Conservation (phyloP, 2,797 vertebrate species). For the Amazona ochrocephala region DNA sequence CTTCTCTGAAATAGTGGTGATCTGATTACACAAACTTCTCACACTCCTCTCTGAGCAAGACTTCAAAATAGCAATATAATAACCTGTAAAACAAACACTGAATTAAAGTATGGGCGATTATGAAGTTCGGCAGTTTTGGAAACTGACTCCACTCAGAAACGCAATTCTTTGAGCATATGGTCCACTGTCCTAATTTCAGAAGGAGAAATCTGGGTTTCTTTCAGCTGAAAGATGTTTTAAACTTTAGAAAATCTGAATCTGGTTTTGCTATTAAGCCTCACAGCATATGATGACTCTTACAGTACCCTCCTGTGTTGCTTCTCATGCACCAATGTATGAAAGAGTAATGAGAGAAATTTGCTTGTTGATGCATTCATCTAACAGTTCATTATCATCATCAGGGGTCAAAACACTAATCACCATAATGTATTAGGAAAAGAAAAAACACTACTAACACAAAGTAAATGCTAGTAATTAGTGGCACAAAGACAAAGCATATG, state of each 20-base stretch:
- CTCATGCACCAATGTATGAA: neutral
- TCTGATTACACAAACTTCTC: neutral
- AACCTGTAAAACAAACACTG: neutral
- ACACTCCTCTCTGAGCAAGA: neutral
- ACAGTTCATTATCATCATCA: constrained; percentile 38
- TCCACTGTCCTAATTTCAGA: neutral
- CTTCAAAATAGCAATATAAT: neutral
- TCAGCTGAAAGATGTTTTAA: neutral
- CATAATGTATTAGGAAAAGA: neutral
- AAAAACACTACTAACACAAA: neutral
- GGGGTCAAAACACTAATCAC: constrained; percentile 44
- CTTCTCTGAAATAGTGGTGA: neutral
- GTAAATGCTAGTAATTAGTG: neutral
- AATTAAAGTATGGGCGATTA: neutral
- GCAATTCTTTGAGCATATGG: neutral
- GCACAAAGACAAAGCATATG: constrained; percentile 1
- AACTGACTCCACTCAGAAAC: neutral
- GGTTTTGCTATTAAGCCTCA: neutral
- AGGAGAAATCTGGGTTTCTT: neutral
- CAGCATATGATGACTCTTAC: neutral
- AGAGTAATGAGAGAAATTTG: constrained; percentile 39
- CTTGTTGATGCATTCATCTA: constrained; percentile 24
- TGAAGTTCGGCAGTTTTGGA: neutral
- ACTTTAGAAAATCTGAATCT: neutral
- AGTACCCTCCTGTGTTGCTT: neutral